These are phyloP conservation scores for Hystrix cristata DNA, from an alignment of 2,113 vertebrate species.

Conservation along the genomic window DNA sequence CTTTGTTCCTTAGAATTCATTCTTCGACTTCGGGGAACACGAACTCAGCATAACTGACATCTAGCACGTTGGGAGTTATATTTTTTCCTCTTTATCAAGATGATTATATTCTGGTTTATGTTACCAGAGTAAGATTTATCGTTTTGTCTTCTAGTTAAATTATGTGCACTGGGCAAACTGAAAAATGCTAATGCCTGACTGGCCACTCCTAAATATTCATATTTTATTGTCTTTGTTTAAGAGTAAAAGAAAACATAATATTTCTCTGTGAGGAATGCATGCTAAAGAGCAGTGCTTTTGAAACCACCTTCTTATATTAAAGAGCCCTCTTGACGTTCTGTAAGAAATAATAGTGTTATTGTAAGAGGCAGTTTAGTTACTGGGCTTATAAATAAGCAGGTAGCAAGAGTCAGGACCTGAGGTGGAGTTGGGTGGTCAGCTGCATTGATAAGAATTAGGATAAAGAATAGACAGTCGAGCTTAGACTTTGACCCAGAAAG, in stretches of 20 bases:
- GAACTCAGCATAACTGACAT: no score
- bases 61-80: no score
- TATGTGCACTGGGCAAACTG: conserved; percentile 4
- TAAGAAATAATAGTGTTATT: conserved; percentile 70
- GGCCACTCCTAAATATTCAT: conserved; percentile 50
- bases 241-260: background rate
- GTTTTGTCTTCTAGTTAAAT: background rate
- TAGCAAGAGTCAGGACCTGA: background rate
- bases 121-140: conserved; percentile 13
- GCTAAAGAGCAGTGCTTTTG: conserved; percentile 72
- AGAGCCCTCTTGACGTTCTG: conserved; percentile 63
- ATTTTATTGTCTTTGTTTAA: conserved; percentile 63
- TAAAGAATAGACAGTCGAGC: background rate
- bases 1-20: no score
- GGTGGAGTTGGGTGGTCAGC: background rate
- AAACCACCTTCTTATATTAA: background rate
- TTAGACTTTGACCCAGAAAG: background rate
- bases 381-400: background rate
- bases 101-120: background rate
- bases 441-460: background rate
- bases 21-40: no score
- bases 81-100: background rate
- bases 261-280: conserved; percentile 74
- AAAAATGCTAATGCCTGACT: conserved; percentile 7
- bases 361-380: background rate